Evolutionary conservation across 1,140 invertebrate species (phyloP), one percentile per base, ranked within the genome.

Genomic region (Vollenhovia emeryi): DNA sequence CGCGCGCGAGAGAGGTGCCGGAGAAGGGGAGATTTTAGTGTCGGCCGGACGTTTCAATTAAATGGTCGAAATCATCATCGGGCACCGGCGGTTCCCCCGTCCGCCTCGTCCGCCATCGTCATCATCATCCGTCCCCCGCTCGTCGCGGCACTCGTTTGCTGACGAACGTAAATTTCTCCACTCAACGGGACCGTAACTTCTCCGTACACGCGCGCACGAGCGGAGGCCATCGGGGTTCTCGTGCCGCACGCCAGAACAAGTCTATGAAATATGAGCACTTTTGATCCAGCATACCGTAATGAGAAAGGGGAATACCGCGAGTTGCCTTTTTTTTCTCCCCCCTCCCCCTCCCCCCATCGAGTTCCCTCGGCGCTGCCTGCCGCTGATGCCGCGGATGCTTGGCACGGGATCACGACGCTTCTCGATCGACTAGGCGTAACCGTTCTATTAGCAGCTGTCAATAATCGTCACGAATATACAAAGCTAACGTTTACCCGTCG

Each of bases 11-110:
- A 45, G 27, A 55, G 21, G 30, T 60, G 40, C 24, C 21, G 57
- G 21, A 36, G 62, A 45, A 43, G 40, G 80, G 78, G 78, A 79
- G 75, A 75, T 88, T 91, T 91, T 89, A 91, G 79, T 91, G 66
- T 73, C 86, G 55, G 71, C 57, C 21, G 48, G 76, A 93, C 88
- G 89, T 93, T 92, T 93, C 91, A 92, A 93, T 93, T 92, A 93
- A 93, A 92, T 91, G 84, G 85, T 89, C 89, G 87, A 92, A 91
- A 91, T 91, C 85, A 80, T 87, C 86, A 68, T 86, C 73, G 62
- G 24, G 43, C 30, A 27, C 40, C 85, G 40, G 50, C 45, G 45
- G n/a, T n/a, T n/a, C n/a, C n/a, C 27, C 74, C 74, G 40, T 85
- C 74, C 76, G 73, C 66, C 66, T 84, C 73, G 48, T 71, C 84